Conservation (phyloP, 2,888 invertebrate species). For the Dolichomitus sp. region DNA sequence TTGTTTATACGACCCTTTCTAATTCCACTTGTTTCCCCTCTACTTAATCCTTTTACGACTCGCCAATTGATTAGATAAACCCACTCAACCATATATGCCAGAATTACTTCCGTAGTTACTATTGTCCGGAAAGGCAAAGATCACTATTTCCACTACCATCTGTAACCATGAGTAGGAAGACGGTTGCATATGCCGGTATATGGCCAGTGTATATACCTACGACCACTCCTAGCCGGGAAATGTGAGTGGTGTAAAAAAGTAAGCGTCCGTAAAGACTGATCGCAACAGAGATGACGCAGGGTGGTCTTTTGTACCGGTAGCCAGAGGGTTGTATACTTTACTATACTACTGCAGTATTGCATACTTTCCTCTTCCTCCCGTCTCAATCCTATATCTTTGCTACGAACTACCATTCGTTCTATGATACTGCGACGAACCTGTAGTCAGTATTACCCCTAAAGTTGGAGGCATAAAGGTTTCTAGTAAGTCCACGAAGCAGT, state of each 20-base stretch:
- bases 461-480: not conserved
- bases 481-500: not conserved
- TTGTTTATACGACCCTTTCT: slow-evolving; percentile 5
- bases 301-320: not conserved
- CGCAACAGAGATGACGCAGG: slow-evolving; percentile 43
- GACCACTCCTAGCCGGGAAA: slow-evolving; percentile 37
- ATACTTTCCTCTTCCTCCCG: slow-evolving; percentile 18
- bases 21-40: slow-evolving; percentile 11
- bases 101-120: slow-evolving; percentile 33
- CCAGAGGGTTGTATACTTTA: slow-evolving; percentile 3
- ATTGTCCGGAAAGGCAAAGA: slow-evolving; percentile 17
- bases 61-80: slow-evolving; percentile 52
- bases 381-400: slow-evolving; percentile 11
- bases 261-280: slow-evolving; percentile 55
- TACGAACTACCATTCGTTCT: slow-evolving; percentile 12
- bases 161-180: slow-evolving; percentile 20
- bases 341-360: not conserved
- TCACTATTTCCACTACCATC: slow-evolving; percentile 18
- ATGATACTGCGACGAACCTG: slow-evolving; percentile 1
- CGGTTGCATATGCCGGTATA: slow-evolving; percentile 35
- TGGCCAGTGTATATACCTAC: not conserved
- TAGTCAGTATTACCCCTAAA: slow-evolving; percentile 3
- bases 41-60: slow-evolving; percentile 40
- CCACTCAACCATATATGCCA: slow-evolving; percentile 9
- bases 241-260: slow-evolving; percentile 50